A percentile compares a stretch with the other conserved stretches of the same genome.
phyloP scores from a whole-genome alignment of 2,113 vertebrate species.

The Phalacrocorax carbo region DNA sequence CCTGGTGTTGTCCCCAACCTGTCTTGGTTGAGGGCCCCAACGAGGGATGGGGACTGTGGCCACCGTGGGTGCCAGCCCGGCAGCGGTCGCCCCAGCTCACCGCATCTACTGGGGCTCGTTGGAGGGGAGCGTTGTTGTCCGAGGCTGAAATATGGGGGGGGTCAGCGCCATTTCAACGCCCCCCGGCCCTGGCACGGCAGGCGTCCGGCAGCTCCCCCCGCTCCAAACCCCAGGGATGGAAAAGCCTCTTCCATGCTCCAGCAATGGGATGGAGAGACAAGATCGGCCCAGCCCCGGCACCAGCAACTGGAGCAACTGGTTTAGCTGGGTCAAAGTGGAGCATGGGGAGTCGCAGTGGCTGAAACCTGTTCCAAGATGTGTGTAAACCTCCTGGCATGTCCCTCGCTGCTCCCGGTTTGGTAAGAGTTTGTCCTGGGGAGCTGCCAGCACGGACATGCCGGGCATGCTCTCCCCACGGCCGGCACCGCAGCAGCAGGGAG shows the following conservation, averaged over 20 bases:
- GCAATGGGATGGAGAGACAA: background rate
- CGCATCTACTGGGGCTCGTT: rapidly evolving
- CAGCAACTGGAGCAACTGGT: slow-evolving; percentile 50
- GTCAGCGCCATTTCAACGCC: rapidly evolving
- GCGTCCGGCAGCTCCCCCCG: background rate
- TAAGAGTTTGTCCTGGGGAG: background rate
- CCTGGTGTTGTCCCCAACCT: background rate
- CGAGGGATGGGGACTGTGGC: rapidly evolving
- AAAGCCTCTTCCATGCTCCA: background rate
- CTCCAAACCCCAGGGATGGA: background rate
- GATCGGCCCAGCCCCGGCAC: background rate
- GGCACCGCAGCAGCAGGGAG: background rate
- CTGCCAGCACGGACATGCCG: background rate
- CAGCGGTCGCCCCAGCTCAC: background rate
- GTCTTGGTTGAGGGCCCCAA: too few relatives aligned
- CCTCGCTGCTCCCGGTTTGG: background rate
- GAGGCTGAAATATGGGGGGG: background rate
- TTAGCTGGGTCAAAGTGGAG: slow-evolving; percentile 25
- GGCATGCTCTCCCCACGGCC: background rate
- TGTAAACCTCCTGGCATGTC: slow-evolving; percentile 29
- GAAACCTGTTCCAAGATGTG: slow-evolving; percentile 19
- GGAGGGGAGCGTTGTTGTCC: rapidly evolving
- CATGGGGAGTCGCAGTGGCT: background rate
- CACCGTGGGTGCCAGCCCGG: rapidly evolving
- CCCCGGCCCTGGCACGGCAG: rapidly evolving